phyloP scores from a whole-genome alignment of 2,797 vertebrate genomes.

The Synaphobranchus kaupii region DNA sequence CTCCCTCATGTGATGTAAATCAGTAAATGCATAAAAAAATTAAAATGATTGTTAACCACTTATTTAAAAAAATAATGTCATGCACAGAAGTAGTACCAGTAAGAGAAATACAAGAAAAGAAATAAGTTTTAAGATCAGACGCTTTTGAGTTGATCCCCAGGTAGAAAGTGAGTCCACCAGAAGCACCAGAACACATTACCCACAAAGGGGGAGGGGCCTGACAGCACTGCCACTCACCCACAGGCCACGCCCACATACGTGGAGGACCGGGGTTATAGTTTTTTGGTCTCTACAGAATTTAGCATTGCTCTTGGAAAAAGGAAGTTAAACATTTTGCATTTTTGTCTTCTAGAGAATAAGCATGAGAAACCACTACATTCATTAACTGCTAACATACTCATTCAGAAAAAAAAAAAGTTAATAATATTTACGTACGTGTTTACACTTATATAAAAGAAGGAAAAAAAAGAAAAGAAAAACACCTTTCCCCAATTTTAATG shows the following conservation, averaged over 20 bases:
- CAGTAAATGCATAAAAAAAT: slow-evolving; percentile 64
- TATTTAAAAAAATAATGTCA: slow-evolving; percentile 69
- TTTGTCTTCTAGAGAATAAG: slow-evolving; percentile 70
- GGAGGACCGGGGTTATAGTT: slow-evolving; percentile 64
- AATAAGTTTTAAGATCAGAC: slow-evolving; percentile 59
- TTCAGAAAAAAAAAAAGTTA: slow-evolving; percentile 76
- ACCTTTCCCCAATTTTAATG: slow-evolving; percentile 71
- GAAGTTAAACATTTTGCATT: slow-evolving; percentile 62
- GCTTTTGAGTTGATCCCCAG: slow-evolving; percentile 57
- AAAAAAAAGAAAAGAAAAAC: slow-evolving; percentile 54
- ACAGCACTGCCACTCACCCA: slow-evolving; percentile 57
- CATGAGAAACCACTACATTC: slow-evolving; percentile 85
- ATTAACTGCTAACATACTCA: slow-evolving; percentile 77
- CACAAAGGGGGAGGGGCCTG: slow-evolving; percentile 41
- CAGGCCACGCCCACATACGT: slow-evolving; percentile 36
- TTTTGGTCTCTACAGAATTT: slow-evolving; percentile 83
- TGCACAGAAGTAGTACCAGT: slow-evolving; percentile 58
- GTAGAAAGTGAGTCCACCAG: slow-evolving; percentile 46
- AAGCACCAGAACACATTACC: slow-evolving; percentile 48
- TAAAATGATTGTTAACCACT: slow-evolving; percentile 73
- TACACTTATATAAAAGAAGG: slow-evolving; percentile 62
- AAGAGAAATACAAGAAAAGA: slow-evolving; percentile 34
- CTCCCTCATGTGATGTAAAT: slow-evolving; percentile 73
- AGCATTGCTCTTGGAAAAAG: slow-evolving; percentile 72
- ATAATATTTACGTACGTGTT: slow-evolving; percentile 64